phyloP scores from a whole-genome alignment of 2,797 vertebrate species.

The Sebastes miniatus region DNA sequence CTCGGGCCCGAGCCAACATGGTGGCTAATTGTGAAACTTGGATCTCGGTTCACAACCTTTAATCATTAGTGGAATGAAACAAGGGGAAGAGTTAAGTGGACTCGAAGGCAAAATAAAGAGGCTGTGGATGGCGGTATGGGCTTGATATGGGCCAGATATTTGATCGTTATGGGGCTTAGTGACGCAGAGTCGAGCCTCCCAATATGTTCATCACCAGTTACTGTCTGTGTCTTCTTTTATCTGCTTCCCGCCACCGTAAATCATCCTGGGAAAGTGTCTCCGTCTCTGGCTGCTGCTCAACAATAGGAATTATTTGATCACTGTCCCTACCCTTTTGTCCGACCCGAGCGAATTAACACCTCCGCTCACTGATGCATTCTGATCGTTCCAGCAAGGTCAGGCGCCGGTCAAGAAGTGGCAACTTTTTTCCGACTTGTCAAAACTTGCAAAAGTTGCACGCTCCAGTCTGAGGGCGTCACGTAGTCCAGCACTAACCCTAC shows the following conservation, averaged over 20 bases:
- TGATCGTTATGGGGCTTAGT: constrained; percentile 29
- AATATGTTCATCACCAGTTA: constrained; percentile 15
- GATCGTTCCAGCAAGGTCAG: constrained; percentile 60
- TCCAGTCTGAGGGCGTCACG: constrained; percentile 23
- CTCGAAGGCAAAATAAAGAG: constrained; percentile 6
- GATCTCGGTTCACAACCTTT: constrained; percentile 41
- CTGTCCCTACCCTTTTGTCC: constrained; percentile 54
- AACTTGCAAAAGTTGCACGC: not conserved
- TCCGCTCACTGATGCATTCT: constrained; percentile 57
- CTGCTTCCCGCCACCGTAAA: constrained; percentile 51
- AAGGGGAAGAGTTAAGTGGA: constrained; percentile 32
- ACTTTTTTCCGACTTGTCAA: constrained; percentile 40
- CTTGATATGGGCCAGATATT: constrained; percentile 6
- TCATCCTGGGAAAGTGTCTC: constrained; percentile 75
- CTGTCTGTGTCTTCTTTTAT: constrained; percentile 48
- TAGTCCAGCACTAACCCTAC: constrained; percentile 28
- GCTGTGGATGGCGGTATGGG: constrained; percentile 6
- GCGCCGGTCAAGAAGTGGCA: constrained; percentile 35
- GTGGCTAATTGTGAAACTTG: constrained; percentile 57
- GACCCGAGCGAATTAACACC: constrained; percentile 47
- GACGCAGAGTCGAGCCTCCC: constrained; percentile 23
- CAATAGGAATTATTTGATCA: constrained; percentile 71
- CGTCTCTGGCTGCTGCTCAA: constrained; percentile 71
- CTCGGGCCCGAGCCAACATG: constrained; percentile 43
- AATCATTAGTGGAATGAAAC: constrained; percentile 49